A percentile compares a stretch with the other conserved stretches of the same genome.
Evolutionary conservation across 2,113 vertebrate genomes (phyloP).

Genomic region (Chaenogobius annularis): DNA sequence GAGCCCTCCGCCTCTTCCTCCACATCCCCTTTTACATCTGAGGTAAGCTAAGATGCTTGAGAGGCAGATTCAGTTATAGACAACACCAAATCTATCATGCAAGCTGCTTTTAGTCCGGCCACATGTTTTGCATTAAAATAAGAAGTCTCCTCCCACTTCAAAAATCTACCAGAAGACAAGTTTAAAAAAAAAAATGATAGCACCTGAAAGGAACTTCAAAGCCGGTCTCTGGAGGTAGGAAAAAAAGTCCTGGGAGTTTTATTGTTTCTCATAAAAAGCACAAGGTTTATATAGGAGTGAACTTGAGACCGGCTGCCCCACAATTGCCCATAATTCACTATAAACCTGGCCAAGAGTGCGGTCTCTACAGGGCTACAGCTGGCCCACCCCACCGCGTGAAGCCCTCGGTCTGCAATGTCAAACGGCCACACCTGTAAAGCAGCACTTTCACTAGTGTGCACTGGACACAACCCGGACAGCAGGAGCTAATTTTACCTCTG

Average conservation of each 20-base stretch:
- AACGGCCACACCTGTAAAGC: constrained; percentile 67
- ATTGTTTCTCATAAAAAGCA: constrained; percentile 76
- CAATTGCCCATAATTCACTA: constrained; percentile 70
- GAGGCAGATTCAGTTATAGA: constrained; percentile 70
- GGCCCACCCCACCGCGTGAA: constrained; percentile 39
- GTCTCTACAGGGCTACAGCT: constrained; percentile 47
- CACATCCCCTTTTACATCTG: constrained; percentile 62
- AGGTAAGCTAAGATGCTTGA: constrained; percentile 58
- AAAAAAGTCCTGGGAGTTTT: constrained; percentile 72
- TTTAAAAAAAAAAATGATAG: constrained; percentile 57
- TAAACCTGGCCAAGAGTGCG: constrained; percentile 58
- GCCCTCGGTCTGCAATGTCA: constrained; percentile 51
- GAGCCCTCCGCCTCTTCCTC: constrained; percentile 38
- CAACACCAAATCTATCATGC: constrained; percentile 73
- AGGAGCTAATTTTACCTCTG: constrained; percentile 43
- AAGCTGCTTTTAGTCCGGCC: constrained; percentile 62
- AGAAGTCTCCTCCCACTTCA: constrained; percentile 52
- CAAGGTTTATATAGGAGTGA: constrained; percentile 76
- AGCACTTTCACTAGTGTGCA: constrained; percentile 53
- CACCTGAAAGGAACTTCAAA: constrained; percentile 80
- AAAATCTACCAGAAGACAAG: constrained; percentile 64
- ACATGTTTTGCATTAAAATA: constrained; percentile 69
- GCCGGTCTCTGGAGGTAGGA: constrained; percentile 59
- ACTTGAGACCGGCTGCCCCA: constrained; percentile 67
- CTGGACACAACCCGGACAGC: constrained; percentile 45